Percentiles rank a stretch among this genome's conserved stretches.
Evolutionary conservation across 2,113 vertebrate genomes (phyloP).

Genomic region (Rhynchopsitta pachyrhyncha): DNA sequence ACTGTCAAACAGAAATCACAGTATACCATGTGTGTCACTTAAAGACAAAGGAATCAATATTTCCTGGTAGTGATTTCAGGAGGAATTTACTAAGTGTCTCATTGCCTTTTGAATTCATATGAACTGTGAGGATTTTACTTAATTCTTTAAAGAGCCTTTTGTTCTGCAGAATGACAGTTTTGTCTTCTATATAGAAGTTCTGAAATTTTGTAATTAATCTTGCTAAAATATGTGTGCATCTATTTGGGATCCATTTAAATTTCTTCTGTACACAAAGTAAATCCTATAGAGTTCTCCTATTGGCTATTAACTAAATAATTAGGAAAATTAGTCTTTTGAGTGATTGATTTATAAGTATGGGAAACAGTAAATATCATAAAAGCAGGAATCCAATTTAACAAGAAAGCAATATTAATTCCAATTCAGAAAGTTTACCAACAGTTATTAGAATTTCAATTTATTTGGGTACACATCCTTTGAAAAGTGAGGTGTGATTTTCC

Average conservation of each 20-base stretch:
- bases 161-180: background rate
- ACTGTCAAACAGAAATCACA: constrained; percentile 14
- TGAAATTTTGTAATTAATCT: constrained; percentile 13
- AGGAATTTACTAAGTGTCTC: background rate
- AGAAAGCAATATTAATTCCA: background rate
- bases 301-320: background rate
- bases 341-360: background rate
- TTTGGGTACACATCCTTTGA: background rate
- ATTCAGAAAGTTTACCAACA: background rate
- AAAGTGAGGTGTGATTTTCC: background rate
- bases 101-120: background rate
- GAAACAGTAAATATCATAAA: background rate
- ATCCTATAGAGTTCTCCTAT: background rate
- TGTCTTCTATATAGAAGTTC: background rate
- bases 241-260: background rate
- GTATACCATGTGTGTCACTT: background rate
- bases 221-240: background rate
- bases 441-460: background rate
- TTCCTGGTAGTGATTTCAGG: background rate
- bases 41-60: constrained; percentile 19
- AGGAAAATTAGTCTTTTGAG: background rate
- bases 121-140: background rate
- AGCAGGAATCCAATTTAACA: background rate
- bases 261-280: background rate
- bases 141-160: background rate